phyloP scores from a whole-genome alignment of 2,113 vertebrate species.

The Seriola dumerili region DNA sequence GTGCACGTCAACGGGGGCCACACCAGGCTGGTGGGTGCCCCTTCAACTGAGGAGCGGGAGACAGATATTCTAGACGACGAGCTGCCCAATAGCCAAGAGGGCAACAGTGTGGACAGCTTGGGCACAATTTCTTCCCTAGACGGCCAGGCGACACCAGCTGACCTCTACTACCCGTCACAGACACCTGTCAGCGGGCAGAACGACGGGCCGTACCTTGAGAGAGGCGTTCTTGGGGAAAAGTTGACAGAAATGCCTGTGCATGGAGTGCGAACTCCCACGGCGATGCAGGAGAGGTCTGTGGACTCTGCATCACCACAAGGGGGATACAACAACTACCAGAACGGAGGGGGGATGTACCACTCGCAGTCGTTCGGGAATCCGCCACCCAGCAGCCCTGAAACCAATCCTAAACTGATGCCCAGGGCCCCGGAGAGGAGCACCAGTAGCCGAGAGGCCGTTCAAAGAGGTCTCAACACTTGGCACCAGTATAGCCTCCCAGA shows the following conservation, averaged over 20 bases:
- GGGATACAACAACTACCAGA: conserved; percentile 82
- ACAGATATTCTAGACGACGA: conserved; percentile 96
- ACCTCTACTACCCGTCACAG: conserved; percentile 82
- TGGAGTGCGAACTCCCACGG: conserved; percentile 85
- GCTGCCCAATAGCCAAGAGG: conserved; percentile 91
- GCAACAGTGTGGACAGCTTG: conserved; percentile 93
- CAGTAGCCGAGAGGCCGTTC: conserved; percentile 96
- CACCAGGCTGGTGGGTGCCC: conserved; percentile 59
- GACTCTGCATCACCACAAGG: conserved; percentile 79
- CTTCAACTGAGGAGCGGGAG: conserved; percentile 87
- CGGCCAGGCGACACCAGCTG: conserved; percentile 87
- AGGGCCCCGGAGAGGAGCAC: conserved; percentile 88
- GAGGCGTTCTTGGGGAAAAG: conserved; percentile 61
- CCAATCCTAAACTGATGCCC: conserved; percentile 85
- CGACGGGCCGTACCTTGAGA: conserved; percentile 78
- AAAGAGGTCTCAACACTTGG: conserved; percentile 94
- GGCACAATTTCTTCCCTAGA: conserved; percentile 93
- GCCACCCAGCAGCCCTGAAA: conserved; percentile 70
- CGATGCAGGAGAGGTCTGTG: conserved; percentile 86
- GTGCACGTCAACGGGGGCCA: conserved; percentile 93
- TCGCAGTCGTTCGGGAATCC: conserved; percentile 89
- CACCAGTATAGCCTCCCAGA: conserved; percentile 90
- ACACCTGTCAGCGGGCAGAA: conserved; percentile 81
- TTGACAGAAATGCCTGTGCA: conserved; percentile 79
- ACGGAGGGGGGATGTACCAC: conserved; percentile 82